phyloP scores from a whole-genome alignment of 2,888 invertebrate species.

The Glomeris marginata region DNA sequence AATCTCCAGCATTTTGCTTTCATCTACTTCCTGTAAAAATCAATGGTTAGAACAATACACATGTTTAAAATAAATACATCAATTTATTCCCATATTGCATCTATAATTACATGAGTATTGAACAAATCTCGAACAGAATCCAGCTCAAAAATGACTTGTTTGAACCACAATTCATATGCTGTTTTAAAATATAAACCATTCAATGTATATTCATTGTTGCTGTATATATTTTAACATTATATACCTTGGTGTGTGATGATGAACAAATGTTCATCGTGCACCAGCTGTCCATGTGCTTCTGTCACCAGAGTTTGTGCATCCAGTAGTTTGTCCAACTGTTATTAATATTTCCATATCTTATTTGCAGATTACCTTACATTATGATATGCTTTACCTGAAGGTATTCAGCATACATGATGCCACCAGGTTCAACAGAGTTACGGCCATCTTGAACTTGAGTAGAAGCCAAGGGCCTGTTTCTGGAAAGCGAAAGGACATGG shows the following conservation, averaged over 20 bases:
- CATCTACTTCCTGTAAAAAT: constrained; percentile 50
- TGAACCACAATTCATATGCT: constrained; percentile 99
- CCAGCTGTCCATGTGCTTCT: constrained; percentile 48
- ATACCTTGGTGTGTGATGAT: constrained; percentile 95
- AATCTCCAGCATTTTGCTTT: constrained; percentile 82
- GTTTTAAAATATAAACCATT: constrained; percentile 18
- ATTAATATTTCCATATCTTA: constrained; percentile 9
- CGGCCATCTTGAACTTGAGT: no score
- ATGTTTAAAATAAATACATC: not conserved
- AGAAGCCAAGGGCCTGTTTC: no score
- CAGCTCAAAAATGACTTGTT: constrained; percentile 93
- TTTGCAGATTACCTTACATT: not conserved
- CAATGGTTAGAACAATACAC: not conserved
- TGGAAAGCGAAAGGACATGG: no score
- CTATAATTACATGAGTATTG: constrained; percentile 35
- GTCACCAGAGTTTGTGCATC: constrained; percentile 68
- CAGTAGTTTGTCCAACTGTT: constrained; percentile 62
- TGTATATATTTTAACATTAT: constrained; percentile 6
- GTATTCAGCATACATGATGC: constrained; percentile 81
- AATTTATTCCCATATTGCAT: not conserved
- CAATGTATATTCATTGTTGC: not conserved
- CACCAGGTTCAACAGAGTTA: constrained; percentile 26
- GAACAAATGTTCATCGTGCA: constrained; percentile 95
- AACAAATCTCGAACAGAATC: constrained; percentile 80
- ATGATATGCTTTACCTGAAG: constrained; percentile 39